A percentile compares a stretch with the other conserved stretches of the same genome.
These are phyloP conservation scores for Congeria kusceri DNA, from an alignment of 2,888 invertebrate genomes.

Conservation along the genomic window DNA sequence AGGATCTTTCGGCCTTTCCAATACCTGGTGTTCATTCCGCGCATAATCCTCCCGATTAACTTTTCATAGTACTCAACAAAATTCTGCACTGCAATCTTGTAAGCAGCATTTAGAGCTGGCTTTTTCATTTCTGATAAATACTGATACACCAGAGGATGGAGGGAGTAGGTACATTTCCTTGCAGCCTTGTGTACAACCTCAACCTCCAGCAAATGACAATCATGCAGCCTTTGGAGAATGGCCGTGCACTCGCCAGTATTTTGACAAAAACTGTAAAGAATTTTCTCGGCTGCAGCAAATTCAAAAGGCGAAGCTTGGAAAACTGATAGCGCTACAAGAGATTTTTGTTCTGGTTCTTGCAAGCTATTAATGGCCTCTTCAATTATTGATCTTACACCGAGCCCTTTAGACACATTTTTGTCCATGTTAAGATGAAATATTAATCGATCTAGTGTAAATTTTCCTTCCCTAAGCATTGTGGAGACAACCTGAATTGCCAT, in stretches of 20 bases:
- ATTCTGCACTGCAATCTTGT: slow-evolving; percentile 21
- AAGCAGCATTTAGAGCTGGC: not conserved
- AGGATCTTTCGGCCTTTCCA: slow-evolving; percentile 40
- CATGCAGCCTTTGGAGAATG: slow-evolving; percentile 18
- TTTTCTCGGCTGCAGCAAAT: slow-evolving; percentile 9
- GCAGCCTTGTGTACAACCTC: not conserved
- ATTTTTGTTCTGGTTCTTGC: not conserved
- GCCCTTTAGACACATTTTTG: slow-evolving; percentile 48
- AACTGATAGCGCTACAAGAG: slow-evolving; percentile 41
- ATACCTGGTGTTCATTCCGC: slow-evolving; percentile 31
- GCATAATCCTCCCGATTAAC: slow-evolving; percentile 32
- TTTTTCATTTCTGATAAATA: slow-evolving; percentile 48
- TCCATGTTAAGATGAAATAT: slow-evolving; percentile 53
- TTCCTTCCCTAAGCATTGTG: slow-evolving; percentile 18
- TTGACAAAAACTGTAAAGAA: not conserved
- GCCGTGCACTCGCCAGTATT: not conserved
- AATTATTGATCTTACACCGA: slow-evolving; percentile 36
- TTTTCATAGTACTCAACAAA: slow-evolving; percentile 51
- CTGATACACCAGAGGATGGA: slow-evolving; percentile 56
- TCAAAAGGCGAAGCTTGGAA: slow-evolving; percentile 47
- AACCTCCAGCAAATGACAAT: slow-evolving; percentile 35
- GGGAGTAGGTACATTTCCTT: slow-evolving; percentile 22
- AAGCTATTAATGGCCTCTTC: slow-evolving; percentile 27
- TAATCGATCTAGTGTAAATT: slow-evolving; percentile 44
- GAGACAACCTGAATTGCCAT: slow-evolving; percentile 51